These are phyloP conservation scores for Adelphocoris suturalis DNA, from an alignment of 2,888 invertebrate species.

Conservation along the genomic window DNA sequence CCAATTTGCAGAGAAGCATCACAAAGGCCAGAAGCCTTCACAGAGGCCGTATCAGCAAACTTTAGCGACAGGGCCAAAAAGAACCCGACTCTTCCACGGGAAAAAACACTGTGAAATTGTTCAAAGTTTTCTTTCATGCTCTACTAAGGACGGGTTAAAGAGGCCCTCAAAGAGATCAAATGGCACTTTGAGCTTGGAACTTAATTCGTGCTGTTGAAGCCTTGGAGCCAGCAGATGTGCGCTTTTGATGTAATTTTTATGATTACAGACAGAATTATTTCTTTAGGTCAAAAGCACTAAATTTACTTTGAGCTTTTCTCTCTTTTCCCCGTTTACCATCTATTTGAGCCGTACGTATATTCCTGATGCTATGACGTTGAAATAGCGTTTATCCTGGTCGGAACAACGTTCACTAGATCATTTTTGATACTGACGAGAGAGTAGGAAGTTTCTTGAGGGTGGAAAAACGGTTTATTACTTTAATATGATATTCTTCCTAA, in stretches of 20 bases:
- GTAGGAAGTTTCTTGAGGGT: too few species aligned
- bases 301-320: constrained; percentile 15
- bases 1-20: constrained; percentile 45
- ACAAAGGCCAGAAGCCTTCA: constrained; percentile 40
- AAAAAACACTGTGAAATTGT: constrained; percentile 62
- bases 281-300: constrained; percentile 38
- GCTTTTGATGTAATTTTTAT: constrained; percentile 62
- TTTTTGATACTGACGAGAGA: background rate
- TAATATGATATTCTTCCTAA: too few species aligned
- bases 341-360: background rate
- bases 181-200: constrained; percentile 59
- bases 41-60: constrained; percentile 58
- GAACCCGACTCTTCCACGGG: constrained; percentile 47
- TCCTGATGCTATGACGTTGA: background rate
- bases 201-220: constrained; percentile 47
- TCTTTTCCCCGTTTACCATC: background rate
- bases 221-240: constrained; percentile 26
- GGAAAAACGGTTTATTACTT: background rate
- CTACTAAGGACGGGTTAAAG: constrained; percentile 63
- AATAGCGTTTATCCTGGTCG: background rate
- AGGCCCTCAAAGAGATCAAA: constrained; percentile 65
- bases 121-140: constrained; percentile 64
- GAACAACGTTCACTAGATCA: background rate
- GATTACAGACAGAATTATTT: constrained; percentile 62
- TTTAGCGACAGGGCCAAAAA: constrained; percentile 15